Percentiles rank a stretch among this genome's conserved stretches.
Evolutionary conservation across 2,113 vertebrate genomes (phyloP).

Genomic region (Gymnobelideus leadbeateri): DNA sequence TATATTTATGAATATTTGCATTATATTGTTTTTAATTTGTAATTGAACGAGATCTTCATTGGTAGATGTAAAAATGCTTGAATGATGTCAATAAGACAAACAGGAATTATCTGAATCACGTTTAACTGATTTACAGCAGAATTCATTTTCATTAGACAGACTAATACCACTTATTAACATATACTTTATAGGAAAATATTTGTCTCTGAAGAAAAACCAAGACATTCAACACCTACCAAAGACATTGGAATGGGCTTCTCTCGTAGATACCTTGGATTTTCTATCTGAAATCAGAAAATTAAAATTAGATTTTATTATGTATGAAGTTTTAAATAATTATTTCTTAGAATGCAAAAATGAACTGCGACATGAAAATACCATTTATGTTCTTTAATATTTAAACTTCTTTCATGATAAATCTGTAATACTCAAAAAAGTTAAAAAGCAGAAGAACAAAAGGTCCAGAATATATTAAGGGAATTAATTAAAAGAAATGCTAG

Average conservation of each 20-base stretch:
- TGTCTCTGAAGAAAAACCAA: neutral
- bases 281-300: constrained; percentile 89
- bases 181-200: constrained; percentile 15
- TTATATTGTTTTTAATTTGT: neutral
- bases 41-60: neutral
- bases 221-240: constrained; percentile 87
- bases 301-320: constrained; percentile 53
- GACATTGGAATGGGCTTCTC: constrained; percentile 89
- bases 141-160: neutral
- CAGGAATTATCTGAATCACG: neutral
- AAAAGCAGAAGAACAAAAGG: too few species aligned
- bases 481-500: too few species aligned
- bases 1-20: constrained; percentile 44
- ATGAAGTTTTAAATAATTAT: constrained; percentile 44
- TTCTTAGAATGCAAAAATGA: constrained; percentile 38
- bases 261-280: constrained; percentile 94
- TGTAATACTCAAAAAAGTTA: neutral
- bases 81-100: constrained; percentile 1
- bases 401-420: neutral
- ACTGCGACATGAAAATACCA: constrained; percentile 9
- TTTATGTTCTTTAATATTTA: neutral
- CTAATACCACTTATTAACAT: neutral
- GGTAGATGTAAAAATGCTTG: neutral
- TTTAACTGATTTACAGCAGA: constrained; percentile 8
- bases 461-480: too few species aligned